Conservation (phyloP, 1,140 invertebrate species). For the Streblospio benedicti region DNA sequence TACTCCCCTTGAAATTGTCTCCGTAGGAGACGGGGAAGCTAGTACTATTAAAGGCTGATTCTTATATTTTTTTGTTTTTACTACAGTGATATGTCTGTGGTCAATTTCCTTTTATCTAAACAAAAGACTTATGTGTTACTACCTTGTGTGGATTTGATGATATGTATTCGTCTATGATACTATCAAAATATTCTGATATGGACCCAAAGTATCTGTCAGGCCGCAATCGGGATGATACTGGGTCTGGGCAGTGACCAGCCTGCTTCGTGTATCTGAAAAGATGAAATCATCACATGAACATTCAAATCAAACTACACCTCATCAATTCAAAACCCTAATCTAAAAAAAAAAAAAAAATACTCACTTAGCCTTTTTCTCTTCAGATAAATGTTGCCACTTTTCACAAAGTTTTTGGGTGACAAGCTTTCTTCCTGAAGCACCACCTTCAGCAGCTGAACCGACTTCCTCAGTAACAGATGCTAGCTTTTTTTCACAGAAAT, state of each 20-base stretch:
- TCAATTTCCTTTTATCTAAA: conserved; percentile 6
- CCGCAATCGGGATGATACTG: conserved; percentile 59
- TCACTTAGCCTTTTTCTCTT: conserved; percentile 30
- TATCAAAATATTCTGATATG: conserved; percentile 64
- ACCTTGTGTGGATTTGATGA: conserved; percentile 33
- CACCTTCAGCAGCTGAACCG: neutral
- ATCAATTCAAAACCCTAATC: neutral
- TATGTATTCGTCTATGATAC: conserved; percentile 60
- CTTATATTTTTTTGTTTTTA: too few species aligned
- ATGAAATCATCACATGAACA: conserved; percentile 1
- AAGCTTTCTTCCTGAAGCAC: neutral
- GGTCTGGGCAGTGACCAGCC: conserved; percentile 51
- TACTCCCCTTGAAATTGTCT: too few species aligned
- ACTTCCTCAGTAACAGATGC: neutral
- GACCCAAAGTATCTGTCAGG: conserved; percentile 70
- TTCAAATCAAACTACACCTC: neutral
- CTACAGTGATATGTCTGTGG: too few species aligned
- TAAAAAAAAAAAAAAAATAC: conserved; percentile 8
- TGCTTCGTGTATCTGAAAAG: conserved; percentile 32
- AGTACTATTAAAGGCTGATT: too few species aligned
- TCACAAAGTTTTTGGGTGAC: conserved; percentile 23
- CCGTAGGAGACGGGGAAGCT: too few species aligned
- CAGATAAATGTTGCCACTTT: conserved; percentile 31
- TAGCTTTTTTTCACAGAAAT: conserved; percentile 21
- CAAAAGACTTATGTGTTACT: too few species aligned